Conservation (phyloP, 2,888 invertebrate genomes). For the Augiades crinisus region DNA sequence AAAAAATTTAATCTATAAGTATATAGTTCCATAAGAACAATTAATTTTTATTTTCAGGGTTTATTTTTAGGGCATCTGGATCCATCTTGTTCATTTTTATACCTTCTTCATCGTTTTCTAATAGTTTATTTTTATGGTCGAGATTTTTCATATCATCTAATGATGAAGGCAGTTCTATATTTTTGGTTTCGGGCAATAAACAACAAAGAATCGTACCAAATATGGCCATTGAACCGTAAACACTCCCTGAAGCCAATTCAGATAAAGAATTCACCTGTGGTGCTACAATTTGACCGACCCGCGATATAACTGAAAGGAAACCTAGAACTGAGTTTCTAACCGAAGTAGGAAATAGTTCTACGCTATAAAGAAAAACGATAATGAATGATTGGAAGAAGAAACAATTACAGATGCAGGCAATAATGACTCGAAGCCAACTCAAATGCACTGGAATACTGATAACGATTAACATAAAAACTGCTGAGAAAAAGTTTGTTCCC, state of each 20-base stretch:
- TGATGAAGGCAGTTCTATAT: slow-evolving; percentile 53
- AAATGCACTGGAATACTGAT: slow-evolving; percentile 43
- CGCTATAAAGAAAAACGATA: slow-evolving; percentile 90
- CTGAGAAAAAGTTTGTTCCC: slow-evolving; percentile 68
- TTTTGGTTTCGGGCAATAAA: slow-evolving; percentile 83
- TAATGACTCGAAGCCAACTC: slow-evolving; percentile 73
- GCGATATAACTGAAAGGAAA: slow-evolving; percentile 88
- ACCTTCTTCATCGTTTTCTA: slow-evolving; percentile 13
- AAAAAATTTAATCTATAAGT: too few relatives aligned
- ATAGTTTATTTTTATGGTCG: slow-evolving; percentile 29
- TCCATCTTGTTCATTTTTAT: neutral
- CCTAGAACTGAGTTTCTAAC: slow-evolving; percentile 92
- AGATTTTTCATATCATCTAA: slow-evolving; percentile 50
- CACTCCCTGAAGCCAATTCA: slow-evolving; percentile 47
- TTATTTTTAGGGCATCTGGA: neutral
- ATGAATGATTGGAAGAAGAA: slow-evolving; percentile 91
- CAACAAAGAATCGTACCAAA: slow-evolving; percentile 83
- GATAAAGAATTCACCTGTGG: slow-evolving; percentile 86
- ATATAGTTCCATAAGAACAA: too few relatives aligned
- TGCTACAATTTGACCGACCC: slow-evolving; percentile 90
- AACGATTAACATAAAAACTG: slow-evolving; percentile 52
- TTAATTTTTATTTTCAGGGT: neutral
- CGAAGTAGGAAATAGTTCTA: slow-evolving; percentile 93
- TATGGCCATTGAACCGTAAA: slow-evolving; percentile 85
- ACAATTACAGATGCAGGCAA: slow-evolving; percentile 87